Evolutionary conservation across 2,888 invertebrate genomes (phyloP).

Genomic region (Escarpia spicata): DNA sequence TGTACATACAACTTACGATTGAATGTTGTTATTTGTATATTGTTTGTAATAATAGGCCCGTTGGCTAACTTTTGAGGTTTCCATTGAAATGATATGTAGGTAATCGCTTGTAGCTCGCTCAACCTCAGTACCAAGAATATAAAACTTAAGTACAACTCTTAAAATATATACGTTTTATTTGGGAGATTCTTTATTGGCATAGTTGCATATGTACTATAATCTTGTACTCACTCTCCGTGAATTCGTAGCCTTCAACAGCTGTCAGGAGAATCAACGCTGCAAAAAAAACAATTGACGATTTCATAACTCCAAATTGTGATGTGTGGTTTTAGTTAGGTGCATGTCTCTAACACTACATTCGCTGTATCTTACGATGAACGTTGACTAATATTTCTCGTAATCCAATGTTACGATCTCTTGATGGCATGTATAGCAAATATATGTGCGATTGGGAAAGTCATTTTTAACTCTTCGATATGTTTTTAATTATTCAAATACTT

Average conservation of each 20-base stretch:
- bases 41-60: too few relatives aligned
- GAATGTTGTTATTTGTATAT: too few relatives aligned
- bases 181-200: too few relatives aligned
- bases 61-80: too few relatives aligned
- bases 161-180: too few relatives aligned
- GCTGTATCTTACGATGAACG: background rate
- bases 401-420: background rate
- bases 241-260: background rate
- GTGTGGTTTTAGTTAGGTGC: background rate
- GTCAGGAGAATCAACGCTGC: background rate
- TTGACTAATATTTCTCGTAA: background rate
- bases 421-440: background rate
- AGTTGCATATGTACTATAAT: too few relatives aligned
- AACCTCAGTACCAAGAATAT: too few relatives aligned
- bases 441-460: background rate
- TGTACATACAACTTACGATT: too few relatives aligned
- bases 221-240: background rate
- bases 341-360: background rate
- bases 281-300: background rate
- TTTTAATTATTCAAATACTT: background rate
- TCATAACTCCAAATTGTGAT: background rate
- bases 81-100: too few relatives aligned
- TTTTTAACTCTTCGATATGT: background rate
- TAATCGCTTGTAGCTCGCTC: too few relatives aligned
- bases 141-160: too few relatives aligned